Evolutionary conservation across 2,113 vertebrate genomes (phyloP), one percentile per base, ranked within the genome.

Genomic region (Cervus canadensis): DNA sequence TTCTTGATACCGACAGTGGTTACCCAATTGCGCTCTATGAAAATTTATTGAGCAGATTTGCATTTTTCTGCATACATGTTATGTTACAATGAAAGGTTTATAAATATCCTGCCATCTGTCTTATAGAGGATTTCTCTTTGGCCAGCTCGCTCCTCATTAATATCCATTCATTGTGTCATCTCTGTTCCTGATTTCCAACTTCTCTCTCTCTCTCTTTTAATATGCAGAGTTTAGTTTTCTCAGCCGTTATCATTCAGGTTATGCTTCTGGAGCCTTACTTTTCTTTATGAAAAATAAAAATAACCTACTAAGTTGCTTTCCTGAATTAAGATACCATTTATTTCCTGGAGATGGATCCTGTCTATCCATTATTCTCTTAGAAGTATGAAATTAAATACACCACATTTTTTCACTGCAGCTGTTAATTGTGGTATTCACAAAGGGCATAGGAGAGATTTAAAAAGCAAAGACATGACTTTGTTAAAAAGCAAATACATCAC

Each of bases 31-130:
- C 6, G 6, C 40, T 76, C 36, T 43, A 26, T 62, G 91, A 50
- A 60, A 57, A 7, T 19, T 26, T 9, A 19, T 26, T 14, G 26
- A 84, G 48, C 30, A 40, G 23, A 30, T 33, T 16, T 50, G 19
- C 25, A 25, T 40, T 83, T 82, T 30, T 85, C 17, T 33, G 54
- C 17, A n/a, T 36, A 13, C 6, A 10, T 30, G 45, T 19, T 43
- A 6, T 4, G 25, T 2, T 43, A 1, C 8, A 12, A 1, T 0
- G 12, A 50, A 50, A 30, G 16, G 1, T 16, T 45, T 43, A 12
- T 21, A 45, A 30, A 26, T 52, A 23, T 8, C 26, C 23, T 36
- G 26, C 28, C 48, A 33, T 59, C 43, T 30, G 45, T 43, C 21
- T 52, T 45, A 5, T 5, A 26, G 74, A 40, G 10, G 11, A 50